A percentile compares a stretch with the other conserved stretches of the same genome.
Evolutionary conservation across 2,888 invertebrate genomes (phyloP).

Genomic region (Pterostichus niger): DNA sequence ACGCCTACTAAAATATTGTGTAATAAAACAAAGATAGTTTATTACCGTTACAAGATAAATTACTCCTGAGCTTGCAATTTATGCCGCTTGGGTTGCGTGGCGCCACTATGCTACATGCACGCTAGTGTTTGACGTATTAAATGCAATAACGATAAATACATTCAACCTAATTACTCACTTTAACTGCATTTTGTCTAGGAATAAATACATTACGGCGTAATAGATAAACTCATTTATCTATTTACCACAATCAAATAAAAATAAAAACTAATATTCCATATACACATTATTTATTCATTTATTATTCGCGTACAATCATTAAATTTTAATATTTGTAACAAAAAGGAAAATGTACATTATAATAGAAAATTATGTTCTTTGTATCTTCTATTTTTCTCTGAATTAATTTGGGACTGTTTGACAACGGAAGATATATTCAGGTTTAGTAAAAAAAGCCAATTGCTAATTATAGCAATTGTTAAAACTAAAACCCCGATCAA

Average conservation of each 20-base stretch:
- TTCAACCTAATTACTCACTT: slow-evolving; percentile 25
- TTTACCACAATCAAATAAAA: not conserved
- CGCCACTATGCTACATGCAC: slow-evolving; percentile 20
- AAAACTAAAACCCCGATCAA: no score
- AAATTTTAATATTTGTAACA: no score
- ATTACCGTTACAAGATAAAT: slow-evolving; percentile 54
- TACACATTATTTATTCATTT: no score
- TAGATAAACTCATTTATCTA: slow-evolving; percentile 30
- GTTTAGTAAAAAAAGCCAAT: no score
- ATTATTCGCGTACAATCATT: no score
- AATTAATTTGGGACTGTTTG: no score
- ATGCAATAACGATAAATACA: slow-evolving; percentile 15
- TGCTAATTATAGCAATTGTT: no score
- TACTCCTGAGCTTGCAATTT: slow-evolving; percentile 55
- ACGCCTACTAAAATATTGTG: slow-evolving; percentile 29
- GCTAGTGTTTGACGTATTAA: slow-evolving; percentile 10
- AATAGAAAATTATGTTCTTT: no score
- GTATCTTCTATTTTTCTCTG: no score
- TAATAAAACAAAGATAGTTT: slow-evolving; percentile 48
- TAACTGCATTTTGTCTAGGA: slow-evolving; percentile 35
- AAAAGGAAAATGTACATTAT: no score
- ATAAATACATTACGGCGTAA: slow-evolving; percentile 28
- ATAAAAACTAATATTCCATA: not conserved
- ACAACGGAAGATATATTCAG: no score
- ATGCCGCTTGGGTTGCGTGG: slow-evolving; percentile 32